Evolutionary conservation across 1,140 invertebrate genomes (phyloP), one percentile per base, ranked within the genome.

Genomic region (Lepidurus couesii): DNA sequence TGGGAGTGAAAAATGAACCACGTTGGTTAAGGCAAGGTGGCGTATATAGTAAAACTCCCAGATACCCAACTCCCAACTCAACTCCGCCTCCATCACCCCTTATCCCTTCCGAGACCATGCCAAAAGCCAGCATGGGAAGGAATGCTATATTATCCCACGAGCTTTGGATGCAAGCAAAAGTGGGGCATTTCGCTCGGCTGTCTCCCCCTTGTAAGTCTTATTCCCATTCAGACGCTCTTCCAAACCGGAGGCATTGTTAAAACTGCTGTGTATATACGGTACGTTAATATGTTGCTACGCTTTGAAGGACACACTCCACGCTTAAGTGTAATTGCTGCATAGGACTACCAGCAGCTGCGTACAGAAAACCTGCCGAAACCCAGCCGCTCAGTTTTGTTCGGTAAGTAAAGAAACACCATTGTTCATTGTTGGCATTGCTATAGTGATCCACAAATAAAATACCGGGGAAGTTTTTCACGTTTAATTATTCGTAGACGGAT

Each of bases 151-250:
- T 34, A 34, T 34, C 53, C 16, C n/a, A 65, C 16, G n/a, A 65
- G 53, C 53, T 21, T 65, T 34, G 34, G 53, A 65, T 65, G 53
- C 53, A 65, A 65, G 53, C 53, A 65, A 65, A 65, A 9, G 34
- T 3, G 34, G n/a, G 53, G 53, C 53, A n/a, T 65, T 65, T 21
- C 53, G 53, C 53, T 13, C 21, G 16, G 53, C 53, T 65, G 53
- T 65, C 53, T 13, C 53, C 53, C 53, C 53, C 21, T 21, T 9
- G 16, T 13, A n/a, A 65, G 53, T 65, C 53, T 13, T 65, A 65
- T 65, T 65, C 21, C 53, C 53, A 65, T 65, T 65, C 53, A 65
- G n/a, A 65, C 53, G 16, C 53, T 65, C 53, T 65, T 65, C 53
- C 53, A 65, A 7, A 65, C 9, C 21, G 53, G 53, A 65, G 21